A percentile compares a stretch with the other conserved stretches of the same genome.
These are phyloP conservation scores for Planococcus citri DNA, from an alignment of 1,140 invertebrate species.

Conservation along the genomic window DNA sequence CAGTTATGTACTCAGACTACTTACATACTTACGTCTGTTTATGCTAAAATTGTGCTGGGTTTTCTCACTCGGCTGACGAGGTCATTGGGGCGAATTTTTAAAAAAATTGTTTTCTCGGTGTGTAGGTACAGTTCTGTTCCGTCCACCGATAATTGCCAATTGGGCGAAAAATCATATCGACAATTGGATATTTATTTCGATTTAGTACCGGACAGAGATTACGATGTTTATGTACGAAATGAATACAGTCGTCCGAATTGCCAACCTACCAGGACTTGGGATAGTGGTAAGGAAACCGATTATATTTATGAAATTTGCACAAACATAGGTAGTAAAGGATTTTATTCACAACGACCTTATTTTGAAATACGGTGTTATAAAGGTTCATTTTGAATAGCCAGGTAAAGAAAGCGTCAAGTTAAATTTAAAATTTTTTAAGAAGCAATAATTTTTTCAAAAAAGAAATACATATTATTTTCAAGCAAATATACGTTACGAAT, in stretches of 20 bases:
- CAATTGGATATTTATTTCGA: conserved; percentile 58
- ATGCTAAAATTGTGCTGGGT: no score
- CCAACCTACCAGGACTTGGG: conserved; percentile 27
- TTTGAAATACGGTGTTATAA: no score
- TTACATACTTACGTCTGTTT: no score
- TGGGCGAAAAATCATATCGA: conserved; percentile 51
- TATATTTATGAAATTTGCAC: background rate
- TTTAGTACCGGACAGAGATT: conserved; percentile 56
- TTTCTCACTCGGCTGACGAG: no score
- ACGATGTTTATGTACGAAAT: conserved; percentile 61
- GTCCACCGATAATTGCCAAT: conserved; percentile 55
- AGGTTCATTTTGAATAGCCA: no score
- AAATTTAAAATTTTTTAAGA: no score
- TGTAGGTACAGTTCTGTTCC: conserved; percentile 35
- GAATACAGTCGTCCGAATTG: conserved; percentile 31
- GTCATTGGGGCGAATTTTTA: background rate
- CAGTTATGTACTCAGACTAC: no score
- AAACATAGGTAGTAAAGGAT: conserved; percentile 16
- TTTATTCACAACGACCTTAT: conserved; percentile 18
- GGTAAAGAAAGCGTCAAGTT: no score
- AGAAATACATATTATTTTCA: no score
- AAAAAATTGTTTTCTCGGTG: background rate
- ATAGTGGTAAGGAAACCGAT: conserved; percentile 30
- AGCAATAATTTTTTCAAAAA: no score
- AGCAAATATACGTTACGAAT: no score